Evolutionary conservation across 2,797 vertebrate genomes (phyloP).

Genomic region (Arrhamphus sclerolepis): DNA sequence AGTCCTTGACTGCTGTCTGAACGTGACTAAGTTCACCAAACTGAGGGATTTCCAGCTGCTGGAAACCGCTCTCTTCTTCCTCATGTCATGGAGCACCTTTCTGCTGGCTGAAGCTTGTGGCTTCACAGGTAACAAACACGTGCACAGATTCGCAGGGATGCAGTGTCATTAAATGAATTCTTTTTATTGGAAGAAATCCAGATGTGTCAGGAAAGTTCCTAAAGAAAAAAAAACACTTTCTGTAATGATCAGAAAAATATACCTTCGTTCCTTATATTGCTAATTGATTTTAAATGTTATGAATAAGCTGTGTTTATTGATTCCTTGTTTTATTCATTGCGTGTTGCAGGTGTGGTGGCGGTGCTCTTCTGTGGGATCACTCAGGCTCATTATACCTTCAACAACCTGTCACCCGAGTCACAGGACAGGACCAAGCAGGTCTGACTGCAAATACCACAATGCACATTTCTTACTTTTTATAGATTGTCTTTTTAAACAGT

Average conservation of each 20-base stretch:
- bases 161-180: background rate
- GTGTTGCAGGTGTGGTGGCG: slow-evolving; percentile 90
- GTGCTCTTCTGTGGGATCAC: slow-evolving; percentile 98
- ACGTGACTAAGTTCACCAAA: slow-evolving; percentile 99
- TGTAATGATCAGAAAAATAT: background rate
- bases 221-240: background rate
- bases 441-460: slow-evolving; percentile 37
- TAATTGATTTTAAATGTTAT: background rate
- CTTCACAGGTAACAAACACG: slow-evolving; percentile 87
- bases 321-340: background rate
- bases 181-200: background rate
- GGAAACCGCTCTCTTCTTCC: slow-evolving; percentile 95
- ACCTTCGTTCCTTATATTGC: background rate
- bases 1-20: slow-evolving; percentile 64
- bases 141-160: background rate
- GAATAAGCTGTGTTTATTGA: background rate
- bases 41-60: slow-evolving; percentile 92
- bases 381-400: slow-evolving; percentile 97
- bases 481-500: no score
- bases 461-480: background rate
- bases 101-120: slow-evolving; percentile 95
- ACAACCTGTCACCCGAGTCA: slow-evolving; percentile 96
- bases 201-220: background rate
- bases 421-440: slow-evolving; percentile 96
- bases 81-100: slow-evolving; percentile 99